Evolutionary conservation across 2,888 invertebrate genomes (phyloP).

Genomic region (Phalangium opilio): DNA sequence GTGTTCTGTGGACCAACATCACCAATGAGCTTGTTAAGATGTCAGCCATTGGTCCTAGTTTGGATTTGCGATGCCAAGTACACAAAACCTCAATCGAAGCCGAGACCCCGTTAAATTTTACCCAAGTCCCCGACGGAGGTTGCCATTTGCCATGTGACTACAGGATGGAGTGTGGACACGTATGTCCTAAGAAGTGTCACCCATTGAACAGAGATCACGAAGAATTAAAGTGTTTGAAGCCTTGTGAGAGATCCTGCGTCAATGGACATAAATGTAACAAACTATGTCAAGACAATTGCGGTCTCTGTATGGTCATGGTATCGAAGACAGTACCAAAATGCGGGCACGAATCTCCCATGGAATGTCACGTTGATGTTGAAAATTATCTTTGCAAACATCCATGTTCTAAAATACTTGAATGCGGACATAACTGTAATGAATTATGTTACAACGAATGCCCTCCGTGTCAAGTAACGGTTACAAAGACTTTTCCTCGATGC

Average conservation of each 20-base stretch:
- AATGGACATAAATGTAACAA: constrained; percentile 8
- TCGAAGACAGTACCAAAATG: constrained; percentile 13
- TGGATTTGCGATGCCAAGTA: constrained; percentile 14
- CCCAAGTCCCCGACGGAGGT: constrained; percentile 18
- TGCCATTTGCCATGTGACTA: constrained; percentile 28
- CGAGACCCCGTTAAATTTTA: constrained; percentile 8
- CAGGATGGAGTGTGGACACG: constrained; percentile 30
- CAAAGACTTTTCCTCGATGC: no score
- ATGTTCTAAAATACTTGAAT: no score
- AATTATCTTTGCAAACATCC: constrained; percentile 21
- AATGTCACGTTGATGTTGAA: constrained; percentile 9
- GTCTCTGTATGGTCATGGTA: constrained; percentile 6
- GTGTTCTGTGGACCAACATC: constrained; percentile 14
- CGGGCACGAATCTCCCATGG: constrained; percentile 14
- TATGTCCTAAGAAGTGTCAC: constrained; percentile 24
- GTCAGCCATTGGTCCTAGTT: constrained; percentile 9
- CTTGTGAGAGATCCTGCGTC: constrained; percentile 2
- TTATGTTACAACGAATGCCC: constrained; percentile 31
- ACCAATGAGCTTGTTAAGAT: constrained; percentile 3
- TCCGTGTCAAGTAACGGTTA: no score
- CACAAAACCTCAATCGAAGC: constrained; percentile 7
- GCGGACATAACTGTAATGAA: constrained; percentile 29
- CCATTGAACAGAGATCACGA: constrained; percentile 10
- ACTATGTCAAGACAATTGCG: constrained; percentile 11
- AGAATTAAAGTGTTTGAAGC: constrained; percentile 7